A percentile compares a stretch with the other conserved stretches of the same genome.
phyloP scores from a whole-genome alignment of 2,888 invertebrate genomes.

The Siphonodentalium dalli region DNA sequence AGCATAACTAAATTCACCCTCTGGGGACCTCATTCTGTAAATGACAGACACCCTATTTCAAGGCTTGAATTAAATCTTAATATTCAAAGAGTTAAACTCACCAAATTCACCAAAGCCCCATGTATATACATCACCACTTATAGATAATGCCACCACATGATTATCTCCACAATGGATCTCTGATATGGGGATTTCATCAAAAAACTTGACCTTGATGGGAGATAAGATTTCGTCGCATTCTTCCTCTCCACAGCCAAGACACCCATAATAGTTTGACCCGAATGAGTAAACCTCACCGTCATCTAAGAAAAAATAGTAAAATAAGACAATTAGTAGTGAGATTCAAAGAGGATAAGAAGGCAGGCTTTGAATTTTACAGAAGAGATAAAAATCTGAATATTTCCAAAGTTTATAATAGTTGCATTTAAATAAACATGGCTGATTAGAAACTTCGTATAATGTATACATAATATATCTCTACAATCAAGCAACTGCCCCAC shows the following conservation, averaged over 20 bases:
- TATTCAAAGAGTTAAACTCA: constrained; percentile 26
- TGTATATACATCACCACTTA: constrained; percentile 57
- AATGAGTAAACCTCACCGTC: constrained; percentile 58
- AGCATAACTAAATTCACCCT: not conserved
- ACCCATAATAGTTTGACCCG: constrained; percentile 64
- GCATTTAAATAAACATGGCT: no score
- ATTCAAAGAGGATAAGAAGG: no score
- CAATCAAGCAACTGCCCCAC: no score
- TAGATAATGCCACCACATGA: constrained; percentile 58
- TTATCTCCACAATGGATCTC: constrained; percentile 60
- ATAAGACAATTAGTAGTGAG: no score
- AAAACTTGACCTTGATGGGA: constrained; percentile 47
- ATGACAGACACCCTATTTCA: not conserved
- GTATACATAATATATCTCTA: no score
- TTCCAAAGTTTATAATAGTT: no score
- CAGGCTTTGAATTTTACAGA: no score
- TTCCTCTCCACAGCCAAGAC: constrained; percentile 53
- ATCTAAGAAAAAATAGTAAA: constrained; percentile 37
- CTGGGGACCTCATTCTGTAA: not conserved
- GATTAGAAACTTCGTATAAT: no score
- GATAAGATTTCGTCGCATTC: constrained; percentile 49
- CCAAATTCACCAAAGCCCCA: constrained; percentile 65
- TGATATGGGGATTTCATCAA: constrained; percentile 41
- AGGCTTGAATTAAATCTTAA: no score
- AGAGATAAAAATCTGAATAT: no score